Evolutionary conservation across 2,797 vertebrate genomes (phyloP), one percentile per base, ranked within the genome.

Genomic region (Carcharodon carcharias): DNA sequence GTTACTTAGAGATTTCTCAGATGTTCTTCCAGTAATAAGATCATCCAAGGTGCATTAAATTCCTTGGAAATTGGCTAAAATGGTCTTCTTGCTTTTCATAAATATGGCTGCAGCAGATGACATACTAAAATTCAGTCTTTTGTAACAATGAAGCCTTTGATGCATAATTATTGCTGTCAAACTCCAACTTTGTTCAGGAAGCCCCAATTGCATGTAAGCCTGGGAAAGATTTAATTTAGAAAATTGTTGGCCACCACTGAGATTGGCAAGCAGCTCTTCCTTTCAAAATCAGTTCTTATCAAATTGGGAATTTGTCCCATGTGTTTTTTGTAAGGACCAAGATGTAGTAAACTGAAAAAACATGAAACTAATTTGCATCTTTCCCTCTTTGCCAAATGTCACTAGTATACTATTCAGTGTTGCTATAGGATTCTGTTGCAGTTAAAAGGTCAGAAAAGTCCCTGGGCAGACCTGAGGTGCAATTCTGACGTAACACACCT

Each of bases 211-310:
- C 82, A 50, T 50, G 45, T 85, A 50, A 85, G 82, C 82, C 82
- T 85, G 82, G 82, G 45, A 85, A 85, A 50, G 82, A 85, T 85
- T 21, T 85, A 85, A 85, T 85, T 85, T 23, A 85, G 82, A 85
- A 89, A 56, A 89, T 16, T 35, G 50, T 89, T 58, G 31, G 82
- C 82, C 54, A 89, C 31, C 28, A 31, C 54, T 50, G 45, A 89
- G 87, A 14, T 89, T 58, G 50, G 50, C 54, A 28, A 89, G 26
- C 56, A 31, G 54, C 54, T 58, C 26, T 89, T 89, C 87, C 87
- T 58, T 89, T 56, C 23, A 14, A 89, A 31, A 58, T 58, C 26
- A 89, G 31, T 35, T 89, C 87, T 89, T 58, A 89, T 35, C 87
- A 89, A 56, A 31, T 89, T 31, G 87, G 50, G 87, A 89, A 89